A percentile compares a stretch with the other conserved stretches of the same genome.
Evolutionary conservation across 1,140 invertebrate genomes (phyloP).

Genomic region (Belonocnema kinseyi): DNA sequence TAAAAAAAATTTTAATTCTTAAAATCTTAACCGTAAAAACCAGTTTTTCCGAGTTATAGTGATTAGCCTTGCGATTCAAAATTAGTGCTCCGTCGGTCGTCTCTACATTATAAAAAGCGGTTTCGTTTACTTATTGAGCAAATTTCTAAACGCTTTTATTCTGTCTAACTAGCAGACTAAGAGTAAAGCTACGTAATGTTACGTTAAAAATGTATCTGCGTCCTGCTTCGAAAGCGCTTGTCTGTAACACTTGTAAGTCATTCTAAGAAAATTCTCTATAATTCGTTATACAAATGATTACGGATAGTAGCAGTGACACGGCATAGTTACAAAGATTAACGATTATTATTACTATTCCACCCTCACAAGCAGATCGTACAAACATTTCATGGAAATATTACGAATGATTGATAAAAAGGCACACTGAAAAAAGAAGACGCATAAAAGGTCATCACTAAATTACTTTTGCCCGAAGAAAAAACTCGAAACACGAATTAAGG

Average conservation of each 20-base stretch:
- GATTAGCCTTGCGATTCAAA: slow-evolving; percentile 23
- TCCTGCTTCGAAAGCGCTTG: slow-evolving; percentile 29
- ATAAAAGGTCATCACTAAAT: neutral
- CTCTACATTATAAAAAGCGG: slow-evolving; percentile 38
- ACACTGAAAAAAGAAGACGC: slow-evolving; percentile 21
- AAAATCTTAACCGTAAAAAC: neutral
- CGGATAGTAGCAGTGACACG: slow-evolving; percentile 29
- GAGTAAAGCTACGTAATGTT: slow-evolving; percentile 57
- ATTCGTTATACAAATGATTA: slow-evolving; percentile 17
- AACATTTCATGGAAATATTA: slow-evolving; percentile 14
- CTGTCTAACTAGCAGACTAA: slow-evolving; percentile 63
- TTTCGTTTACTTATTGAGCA: slow-evolving; percentile 61
- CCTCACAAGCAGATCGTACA: slow-evolving; percentile 10
- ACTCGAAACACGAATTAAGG: neutral
- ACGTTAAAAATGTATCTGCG: slow-evolving; percentile 46
- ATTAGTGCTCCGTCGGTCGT: slow-evolving; percentile 10
- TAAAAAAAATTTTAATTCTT: neutral
- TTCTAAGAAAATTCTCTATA: slow-evolving; percentile 13
- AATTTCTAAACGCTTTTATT: slow-evolving; percentile 63
- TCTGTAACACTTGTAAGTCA: neutral
- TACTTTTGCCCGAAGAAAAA: neutral
- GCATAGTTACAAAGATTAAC: slow-evolving; percentile 30
- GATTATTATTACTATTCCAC: slow-evolving; percentile 24
- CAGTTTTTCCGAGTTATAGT: slow-evolving; percentile 9
- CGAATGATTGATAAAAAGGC: slow-evolving; percentile 15